Evolutionary conservation across 64 coral and sea anemone species (phyloP).

Genomic region (Montipora efflorescens): DNA sequence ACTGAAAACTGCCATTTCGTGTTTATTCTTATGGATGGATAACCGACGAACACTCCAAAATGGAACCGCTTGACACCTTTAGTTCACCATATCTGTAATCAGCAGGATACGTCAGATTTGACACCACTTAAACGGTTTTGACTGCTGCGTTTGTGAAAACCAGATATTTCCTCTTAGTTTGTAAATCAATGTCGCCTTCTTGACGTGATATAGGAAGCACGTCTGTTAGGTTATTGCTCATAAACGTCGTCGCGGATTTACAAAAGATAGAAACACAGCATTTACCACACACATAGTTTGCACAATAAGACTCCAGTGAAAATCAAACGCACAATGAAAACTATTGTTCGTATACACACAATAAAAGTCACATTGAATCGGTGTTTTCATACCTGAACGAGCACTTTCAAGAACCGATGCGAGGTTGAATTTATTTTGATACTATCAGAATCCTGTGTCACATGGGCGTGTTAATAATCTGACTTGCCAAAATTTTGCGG

Average conservation of each 20-base stretch:
- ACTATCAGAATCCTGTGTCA: constrained; percentile 23
- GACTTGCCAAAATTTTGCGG: constrained; percentile 34
- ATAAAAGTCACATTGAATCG: constrained; percentile 42
- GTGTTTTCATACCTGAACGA: constrained; percentile 8
- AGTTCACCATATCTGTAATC: constrained; percentile 38
- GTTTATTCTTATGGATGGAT: not conserved
- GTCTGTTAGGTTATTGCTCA: constrained; percentile 42
- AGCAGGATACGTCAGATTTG: constrained; percentile 12
- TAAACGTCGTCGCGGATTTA: constrained; percentile 50
- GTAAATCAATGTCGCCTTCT: constrained; percentile 46
- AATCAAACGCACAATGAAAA: constrained; percentile 8
- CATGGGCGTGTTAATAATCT: constrained; percentile 56
- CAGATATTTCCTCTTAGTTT: constrained; percentile 44
- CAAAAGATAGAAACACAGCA: constrained; percentile 24
- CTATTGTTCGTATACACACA: constrained; percentile 19
- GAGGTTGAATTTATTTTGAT: constrained; percentile 50
- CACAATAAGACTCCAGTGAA: constrained; percentile 26
- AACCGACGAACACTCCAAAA: not conserved
- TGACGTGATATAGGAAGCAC: constrained; percentile 28
- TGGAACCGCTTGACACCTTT: constrained; percentile 3
- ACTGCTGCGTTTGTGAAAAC: constrained; percentile 20
- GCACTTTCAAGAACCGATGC: constrained; percentile 25
- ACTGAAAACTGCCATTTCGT: not conserved
- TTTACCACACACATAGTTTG: constrained; percentile 47
- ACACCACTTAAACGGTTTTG: constrained; percentile 41